A percentile compares a stretch with the other conserved stretches of the same genome.
phyloP scores from a whole-genome alignment of 2,888 invertebrate genomes.

The Cerceris rybyensis region DNA sequence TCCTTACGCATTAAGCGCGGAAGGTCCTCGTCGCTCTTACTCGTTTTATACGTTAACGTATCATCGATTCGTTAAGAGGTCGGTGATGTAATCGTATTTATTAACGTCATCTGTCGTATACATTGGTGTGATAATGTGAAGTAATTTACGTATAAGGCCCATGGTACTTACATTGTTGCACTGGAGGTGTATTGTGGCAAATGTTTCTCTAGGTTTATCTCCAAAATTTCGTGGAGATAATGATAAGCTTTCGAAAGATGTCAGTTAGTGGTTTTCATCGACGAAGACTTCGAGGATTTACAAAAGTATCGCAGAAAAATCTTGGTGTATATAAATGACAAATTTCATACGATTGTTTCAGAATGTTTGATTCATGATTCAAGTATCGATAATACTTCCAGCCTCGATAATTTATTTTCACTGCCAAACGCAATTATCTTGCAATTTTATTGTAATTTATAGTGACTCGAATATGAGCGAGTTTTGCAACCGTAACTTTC shows the following conservation, averaged over 20 bases:
- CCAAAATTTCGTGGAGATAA: background rate
- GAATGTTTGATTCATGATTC: background rate
- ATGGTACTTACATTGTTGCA: constrained; percentile 54
- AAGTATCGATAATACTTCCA: constrained; percentile 8
- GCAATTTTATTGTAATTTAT: constrained; percentile 1
- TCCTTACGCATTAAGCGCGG: constrained; percentile 14
- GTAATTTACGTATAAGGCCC: constrained; percentile 49
- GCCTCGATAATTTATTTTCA: constrained; percentile 44
- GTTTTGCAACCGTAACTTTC: background rate
- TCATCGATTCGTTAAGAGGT: constrained; percentile 25
- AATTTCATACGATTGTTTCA: background rate
- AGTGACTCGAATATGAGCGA: background rate
- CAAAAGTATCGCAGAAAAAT: background rate
- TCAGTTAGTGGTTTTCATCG: background rate
- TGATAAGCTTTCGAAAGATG: background rate
- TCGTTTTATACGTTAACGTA: constrained; percentile 39
- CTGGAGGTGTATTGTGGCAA: background rate
- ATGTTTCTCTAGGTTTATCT: background rate
- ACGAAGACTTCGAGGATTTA: background rate
- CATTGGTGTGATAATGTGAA: constrained; percentile 53
- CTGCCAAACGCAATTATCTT: constrained; percentile 21
- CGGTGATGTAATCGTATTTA: constrained; percentile 29
- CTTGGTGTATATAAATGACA: background rate
- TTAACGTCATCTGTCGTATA: constrained; percentile 33
- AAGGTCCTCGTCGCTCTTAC: constrained; percentile 16